phyloP scores from a whole-genome alignment of 2,797 vertebrate species.

The Dromococcyx pavoninus region DNA sequence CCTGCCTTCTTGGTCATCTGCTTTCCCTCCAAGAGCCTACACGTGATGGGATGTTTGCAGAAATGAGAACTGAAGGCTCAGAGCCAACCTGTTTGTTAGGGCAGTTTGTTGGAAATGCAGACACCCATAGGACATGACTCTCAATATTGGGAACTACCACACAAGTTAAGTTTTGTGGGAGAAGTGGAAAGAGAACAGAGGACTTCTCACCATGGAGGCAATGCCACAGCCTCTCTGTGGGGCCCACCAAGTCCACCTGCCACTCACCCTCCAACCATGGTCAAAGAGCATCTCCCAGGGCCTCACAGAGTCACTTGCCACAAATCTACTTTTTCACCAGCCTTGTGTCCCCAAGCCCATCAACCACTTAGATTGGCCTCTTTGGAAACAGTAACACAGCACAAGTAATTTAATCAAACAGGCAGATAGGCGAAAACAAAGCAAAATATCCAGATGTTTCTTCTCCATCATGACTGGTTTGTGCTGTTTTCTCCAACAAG shows the following conservation, averaged over 20 bases:
- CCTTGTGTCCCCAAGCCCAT: neutral
- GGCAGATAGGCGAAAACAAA: constrained; percentile 6
- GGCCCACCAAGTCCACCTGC: neutral
- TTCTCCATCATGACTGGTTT: neutral
- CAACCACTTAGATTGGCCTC: neutral
- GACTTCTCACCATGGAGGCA: neutral
- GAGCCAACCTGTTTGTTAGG: neutral
- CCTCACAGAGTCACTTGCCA: neutral
- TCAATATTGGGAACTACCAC: neutral
- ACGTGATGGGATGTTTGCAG: neutral
- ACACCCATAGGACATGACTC: neutral
- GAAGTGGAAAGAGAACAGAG: neutral
- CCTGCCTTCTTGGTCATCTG: constrained; percentile 8
- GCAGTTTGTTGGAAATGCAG: neutral
- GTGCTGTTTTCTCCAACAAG: neutral
- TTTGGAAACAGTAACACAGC: neutral
- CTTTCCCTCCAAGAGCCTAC: neutral
- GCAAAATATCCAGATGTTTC: constrained; percentile 36
- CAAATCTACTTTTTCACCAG: neutral
- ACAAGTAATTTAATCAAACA: neutral
- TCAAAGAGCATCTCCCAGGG: neutral
- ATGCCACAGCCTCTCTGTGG: fast-evolving
- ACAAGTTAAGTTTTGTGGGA: neutral
- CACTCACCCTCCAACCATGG: too few relatives aligned
- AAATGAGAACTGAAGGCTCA: neutral